These are phyloP conservation scores for Ophiothrix spiculata DNA, from an alignment of 35 echinoderm and acorn worm species.

Conservation along the genomic window DNA sequence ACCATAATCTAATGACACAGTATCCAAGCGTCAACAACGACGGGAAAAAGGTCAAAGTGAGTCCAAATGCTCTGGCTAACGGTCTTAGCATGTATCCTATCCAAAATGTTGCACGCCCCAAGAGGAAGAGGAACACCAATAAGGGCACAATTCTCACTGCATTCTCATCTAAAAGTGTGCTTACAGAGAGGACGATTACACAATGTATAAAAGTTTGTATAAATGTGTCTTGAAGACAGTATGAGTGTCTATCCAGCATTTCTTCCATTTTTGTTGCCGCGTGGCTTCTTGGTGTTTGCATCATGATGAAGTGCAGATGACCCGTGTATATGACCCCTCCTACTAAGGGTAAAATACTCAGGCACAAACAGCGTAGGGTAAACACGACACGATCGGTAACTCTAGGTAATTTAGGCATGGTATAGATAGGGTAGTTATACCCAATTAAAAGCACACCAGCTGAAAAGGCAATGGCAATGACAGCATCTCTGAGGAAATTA, in stretches of 20 bases:
- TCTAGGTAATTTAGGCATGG: neutral
- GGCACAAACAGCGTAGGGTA: neutral
- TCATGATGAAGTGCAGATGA: neutral
- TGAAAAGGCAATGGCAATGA: neutral
- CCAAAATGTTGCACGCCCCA: neutral
- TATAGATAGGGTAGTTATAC: neutral
- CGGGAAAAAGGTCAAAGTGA: neutral
- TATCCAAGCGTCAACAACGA: neutral
- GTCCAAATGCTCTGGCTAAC: neutral
- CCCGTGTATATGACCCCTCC: neutral
- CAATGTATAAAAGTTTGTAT: neutral
- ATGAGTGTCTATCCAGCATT: neutral
- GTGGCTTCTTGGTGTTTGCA: neutral
- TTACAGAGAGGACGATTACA: neutral
- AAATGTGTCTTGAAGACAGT: conserved; percentile 5
- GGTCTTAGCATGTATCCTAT: neutral
- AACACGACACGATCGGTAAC: neutral
- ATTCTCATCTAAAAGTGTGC: neutral
- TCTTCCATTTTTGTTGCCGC: neutral
- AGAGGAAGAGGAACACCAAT: neutral
- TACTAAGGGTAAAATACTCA: neutral
- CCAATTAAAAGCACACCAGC: neutral
- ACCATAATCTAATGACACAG: neutral
- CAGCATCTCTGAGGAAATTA: neutral
- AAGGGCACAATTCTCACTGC: neutral